Evolutionary conservation across 2,113 vertebrate species (phyloP).

Genomic region (Cinclus cinclus): DNA sequence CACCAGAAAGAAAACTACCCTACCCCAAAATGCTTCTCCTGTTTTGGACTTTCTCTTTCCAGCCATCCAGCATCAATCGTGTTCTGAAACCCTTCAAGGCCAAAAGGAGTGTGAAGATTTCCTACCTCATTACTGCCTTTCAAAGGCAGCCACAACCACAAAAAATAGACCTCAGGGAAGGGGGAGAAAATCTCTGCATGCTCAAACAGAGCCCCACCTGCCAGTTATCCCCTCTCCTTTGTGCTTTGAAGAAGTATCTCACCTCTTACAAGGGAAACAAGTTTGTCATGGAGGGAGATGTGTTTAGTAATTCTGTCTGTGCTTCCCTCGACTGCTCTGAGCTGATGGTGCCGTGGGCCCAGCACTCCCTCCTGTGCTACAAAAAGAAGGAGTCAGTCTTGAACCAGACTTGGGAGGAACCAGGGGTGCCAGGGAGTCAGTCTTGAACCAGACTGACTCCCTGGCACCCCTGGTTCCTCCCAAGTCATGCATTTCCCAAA

Average conservation of each 20-base stretch:
- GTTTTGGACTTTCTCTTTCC: not conserved
- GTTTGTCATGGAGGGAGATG: not conserved
- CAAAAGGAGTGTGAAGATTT: not conserved
- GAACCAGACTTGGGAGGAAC: too few species aligned
- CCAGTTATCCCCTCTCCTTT: not conserved
- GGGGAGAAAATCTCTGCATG: not conserved
- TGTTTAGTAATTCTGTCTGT: constrained; percentile 1
- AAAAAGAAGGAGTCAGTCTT: not conserved
- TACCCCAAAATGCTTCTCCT: not conserved
- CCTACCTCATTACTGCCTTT: constrained; percentile 16
- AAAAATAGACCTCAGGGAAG: not conserved
- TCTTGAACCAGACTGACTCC: not conserved
- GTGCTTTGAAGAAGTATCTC: constrained; percentile 30
- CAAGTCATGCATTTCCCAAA: not conserved
- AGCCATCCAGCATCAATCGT: not conserved
- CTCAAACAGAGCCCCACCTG: not conserved
- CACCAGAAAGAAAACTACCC: accelerated
- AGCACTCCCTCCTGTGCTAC: not conserved
- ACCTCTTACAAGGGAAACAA: not conserved
- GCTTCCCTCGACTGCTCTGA: not conserved
- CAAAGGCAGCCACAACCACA: not conserved
- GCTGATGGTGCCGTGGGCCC: not conserved
- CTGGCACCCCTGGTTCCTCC: not conserved
- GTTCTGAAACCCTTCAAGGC: not conserved
- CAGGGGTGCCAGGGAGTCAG: too few species aligned